Evolutionary conservation across 35 echinoderm and acorn worm species (phyloP), one percentile per base, ranked within the genome.

Genomic region (Eucidaris tribuloides): DNA sequence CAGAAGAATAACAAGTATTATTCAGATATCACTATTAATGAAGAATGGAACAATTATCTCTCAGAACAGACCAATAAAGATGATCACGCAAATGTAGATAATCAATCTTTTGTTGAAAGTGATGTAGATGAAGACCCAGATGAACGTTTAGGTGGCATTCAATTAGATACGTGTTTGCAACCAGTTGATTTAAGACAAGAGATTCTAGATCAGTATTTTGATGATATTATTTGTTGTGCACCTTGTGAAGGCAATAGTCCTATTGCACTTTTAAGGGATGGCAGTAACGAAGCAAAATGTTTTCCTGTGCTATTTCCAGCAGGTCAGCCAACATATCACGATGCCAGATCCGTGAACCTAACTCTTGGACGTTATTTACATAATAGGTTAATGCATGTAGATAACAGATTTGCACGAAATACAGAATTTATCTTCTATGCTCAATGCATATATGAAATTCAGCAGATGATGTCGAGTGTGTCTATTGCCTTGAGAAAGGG

Each of bases 211-310:
- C 41, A 83, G 36, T 82, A 84, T 80, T 77, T 74, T 79, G 36
- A 79, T 81, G 82, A 89, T 18, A 85, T 89, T 39, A 30, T 85
- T 24, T 89, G 55, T 63, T 56, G 83, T 74, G 92, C 92, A 1
- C 92, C 87, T 39, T 72, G 80, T 89, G 92, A 89, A 86, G 82
- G 81, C 43, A 94, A 94, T 56, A 86, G 19, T 36, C 92, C 92
- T 48, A 61, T 89, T 29, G 36, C 40, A 76, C 29, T 87, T n/a
- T n/a, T n/a, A n/a, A n/a, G n/a, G 18, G 62, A 81, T 68, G 64
- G 38, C 30, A 68, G 64, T 35, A 68, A 68, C 70, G 82, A 84
- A 68, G 79, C 65, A 33, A 72, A 91, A 66, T 82, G 48, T 25
- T 91, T 91, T 45, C 64, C 64, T 7, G 24, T 32, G 19, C 31